A percentile compares a stretch with the other conserved stretches of the same genome.
Evolutionary conservation across 1,140 invertebrate genomes (phyloP).

Genomic region (Musca vetustissima): DNA sequence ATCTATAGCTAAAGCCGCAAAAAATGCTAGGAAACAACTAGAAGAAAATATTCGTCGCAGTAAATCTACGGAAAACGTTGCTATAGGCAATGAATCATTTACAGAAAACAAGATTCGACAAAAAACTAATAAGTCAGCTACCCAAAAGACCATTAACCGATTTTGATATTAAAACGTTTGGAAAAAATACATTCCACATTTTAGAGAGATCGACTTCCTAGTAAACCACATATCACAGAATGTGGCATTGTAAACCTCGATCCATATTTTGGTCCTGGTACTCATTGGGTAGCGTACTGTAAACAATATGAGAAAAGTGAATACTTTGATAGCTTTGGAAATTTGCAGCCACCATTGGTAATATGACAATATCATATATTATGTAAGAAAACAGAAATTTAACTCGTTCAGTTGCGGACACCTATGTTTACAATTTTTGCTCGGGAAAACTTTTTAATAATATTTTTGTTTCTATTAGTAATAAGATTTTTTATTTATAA

Average conservation of each 20-base stretch:
- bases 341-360: background rate
- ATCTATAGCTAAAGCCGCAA: slow-evolving; percentile 36
- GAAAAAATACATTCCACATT: slow-evolving; percentile 3
- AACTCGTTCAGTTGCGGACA: no score
- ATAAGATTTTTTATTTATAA: no score
- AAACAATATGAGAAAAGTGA: background rate
- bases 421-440: no score
- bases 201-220: slow-evolving; percentile 25
- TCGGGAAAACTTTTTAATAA: no score
- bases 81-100: slow-evolving; percentile 28
- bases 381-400: no score
- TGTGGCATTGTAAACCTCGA: slow-evolving; percentile 49
- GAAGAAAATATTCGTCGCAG: slow-evolving; percentile 40
- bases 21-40: slow-evolving; percentile 36
- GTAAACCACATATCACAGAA: slow-evolving; percentile 37
- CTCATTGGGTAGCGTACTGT: background rate
- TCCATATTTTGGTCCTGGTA: slow-evolving; percentile 4
- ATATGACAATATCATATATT: background rate
- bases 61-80: slow-evolving; percentile 33
- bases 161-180: slow-evolving; percentile 17
- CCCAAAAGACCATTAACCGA: slow-evolving; percentile 25
- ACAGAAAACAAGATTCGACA: background rate
- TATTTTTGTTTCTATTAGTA: no score
- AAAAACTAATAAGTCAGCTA: slow-evolving; percentile 28
- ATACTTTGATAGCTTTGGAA: background rate